A percentile compares a stretch with the other conserved stretches of the same genome.
phyloP scores from a whole-genome alignment of 2,113 vertebrate species.

The Delphinus delphis region DNA sequence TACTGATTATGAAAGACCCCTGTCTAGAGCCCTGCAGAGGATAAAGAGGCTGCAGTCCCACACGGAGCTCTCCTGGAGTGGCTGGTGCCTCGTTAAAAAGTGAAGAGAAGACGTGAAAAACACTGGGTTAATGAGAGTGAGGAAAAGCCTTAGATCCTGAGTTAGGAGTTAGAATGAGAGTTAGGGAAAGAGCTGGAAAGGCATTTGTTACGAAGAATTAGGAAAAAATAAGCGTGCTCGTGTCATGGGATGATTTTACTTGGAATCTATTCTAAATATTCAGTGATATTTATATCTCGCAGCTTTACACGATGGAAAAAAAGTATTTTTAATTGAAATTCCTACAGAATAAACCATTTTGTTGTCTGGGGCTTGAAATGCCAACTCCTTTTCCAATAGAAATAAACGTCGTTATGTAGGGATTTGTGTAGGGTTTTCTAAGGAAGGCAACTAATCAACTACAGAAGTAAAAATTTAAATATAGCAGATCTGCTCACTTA shows the following conservation, averaged over 20 bases:
- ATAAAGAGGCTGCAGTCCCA: rapidly evolving
- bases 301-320: not conserved
- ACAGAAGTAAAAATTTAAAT: not conserved
- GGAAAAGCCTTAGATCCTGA: rapidly evolving
- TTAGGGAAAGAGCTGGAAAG: not conserved
- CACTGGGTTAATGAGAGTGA: rapidly evolving
- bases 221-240: not conserved
- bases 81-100: not conserved
- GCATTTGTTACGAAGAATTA: not conserved
- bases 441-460: not conserved
- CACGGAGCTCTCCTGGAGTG: not conserved
- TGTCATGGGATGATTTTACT: not conserved
- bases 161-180: not conserved
- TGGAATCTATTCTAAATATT: not conserved
- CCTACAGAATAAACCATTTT: not conserved
- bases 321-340: not conserved
- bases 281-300: not conserved
- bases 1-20: not conserved
- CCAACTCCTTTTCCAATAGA: not conserved
- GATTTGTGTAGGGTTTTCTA: not conserved
- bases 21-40: not conserved
- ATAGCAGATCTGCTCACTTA: rapidly evolving
- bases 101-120: not conserved
- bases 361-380: not conserved
- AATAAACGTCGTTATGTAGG: not conserved